Conservation (phyloP, 2,888 invertebrate genomes). For the Leptinotarsa tumamoca region DNA sequence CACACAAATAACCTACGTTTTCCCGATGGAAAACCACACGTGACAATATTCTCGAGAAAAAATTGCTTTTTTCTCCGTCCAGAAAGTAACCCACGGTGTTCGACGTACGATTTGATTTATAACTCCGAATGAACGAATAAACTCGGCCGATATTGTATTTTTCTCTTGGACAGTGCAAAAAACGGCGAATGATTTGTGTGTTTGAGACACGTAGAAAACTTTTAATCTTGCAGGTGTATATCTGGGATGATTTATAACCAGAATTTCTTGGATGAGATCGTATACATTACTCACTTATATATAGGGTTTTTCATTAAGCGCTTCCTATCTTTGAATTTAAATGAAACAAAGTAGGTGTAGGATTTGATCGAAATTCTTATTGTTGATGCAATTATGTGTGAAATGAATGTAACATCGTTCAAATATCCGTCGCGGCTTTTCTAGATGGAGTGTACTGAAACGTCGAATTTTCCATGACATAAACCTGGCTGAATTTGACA, state of each 20-base stretch:
- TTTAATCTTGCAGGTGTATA: conserved; percentile 11
- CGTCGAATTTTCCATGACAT: too few species aligned
- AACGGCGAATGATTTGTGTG: conserved; percentile 1
- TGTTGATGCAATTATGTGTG: too few species aligned
- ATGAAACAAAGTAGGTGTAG: too few species aligned
- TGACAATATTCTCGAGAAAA: conserved; percentile 10
- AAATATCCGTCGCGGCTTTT: too few species aligned
- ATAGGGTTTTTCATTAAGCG: too few species aligned
- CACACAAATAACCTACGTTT: neutral
- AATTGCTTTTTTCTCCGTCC: conserved; percentile 8
- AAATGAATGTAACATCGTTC: too few species aligned
- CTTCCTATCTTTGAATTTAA: too few species aligned
- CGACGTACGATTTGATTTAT: conserved; percentile 19
- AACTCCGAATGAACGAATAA: neutral
- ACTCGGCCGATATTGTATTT: conserved; percentile 12
- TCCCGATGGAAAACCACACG: conserved; percentile 16
- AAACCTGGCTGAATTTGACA: too few species aligned
- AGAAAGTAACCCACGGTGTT: neutral
- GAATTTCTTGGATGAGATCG: neutral
- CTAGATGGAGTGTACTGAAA: too few species aligned
- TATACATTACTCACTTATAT: too few species aligned
- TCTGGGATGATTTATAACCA: neutral
- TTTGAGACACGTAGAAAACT: neutral
- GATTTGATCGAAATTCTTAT: too few species aligned
- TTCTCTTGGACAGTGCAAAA: neutral